These are phyloP conservation scores for Momotus momota DNA, from an alignment of 2,797 vertebrate species.

Conservation along the genomic window DNA sequence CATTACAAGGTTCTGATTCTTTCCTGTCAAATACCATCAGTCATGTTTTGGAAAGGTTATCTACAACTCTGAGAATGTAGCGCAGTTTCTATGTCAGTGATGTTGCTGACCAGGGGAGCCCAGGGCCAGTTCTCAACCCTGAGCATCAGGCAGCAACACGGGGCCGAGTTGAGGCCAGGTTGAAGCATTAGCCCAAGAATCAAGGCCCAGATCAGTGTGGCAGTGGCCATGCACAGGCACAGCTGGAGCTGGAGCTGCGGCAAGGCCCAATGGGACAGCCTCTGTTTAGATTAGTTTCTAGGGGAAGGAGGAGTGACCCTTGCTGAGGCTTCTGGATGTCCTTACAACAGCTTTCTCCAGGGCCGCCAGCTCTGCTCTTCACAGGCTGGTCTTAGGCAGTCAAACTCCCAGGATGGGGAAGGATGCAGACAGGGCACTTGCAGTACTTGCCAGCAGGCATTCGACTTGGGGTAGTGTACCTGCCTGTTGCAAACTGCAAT, in stretches of 20 bases:
- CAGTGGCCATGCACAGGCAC: rapidly evolving
- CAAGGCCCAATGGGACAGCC: neutral
- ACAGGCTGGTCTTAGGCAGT: neutral
- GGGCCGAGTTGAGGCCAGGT: neutral
- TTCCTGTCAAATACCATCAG: neutral
- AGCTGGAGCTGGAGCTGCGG: neutral
- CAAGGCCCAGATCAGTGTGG: rapidly evolving
- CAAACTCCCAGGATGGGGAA: neutral
- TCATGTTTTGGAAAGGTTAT: neutral
- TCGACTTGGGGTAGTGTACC: neutral
- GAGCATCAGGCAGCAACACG: neutral
- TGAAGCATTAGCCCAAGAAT: rapidly evolving
- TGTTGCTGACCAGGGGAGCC: neutral
- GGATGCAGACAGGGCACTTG: neutral
- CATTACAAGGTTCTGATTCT: neutral
- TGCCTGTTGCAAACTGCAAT: neutral
- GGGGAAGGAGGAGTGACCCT: rapidly evolving
- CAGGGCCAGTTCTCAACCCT: rapidly evolving
- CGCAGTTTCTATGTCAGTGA: neutral
- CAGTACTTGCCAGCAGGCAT: neutral
- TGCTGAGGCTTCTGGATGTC: neutral
- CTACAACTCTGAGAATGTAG: neutral
- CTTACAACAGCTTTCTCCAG: neutral
- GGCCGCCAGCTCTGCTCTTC: neutral
- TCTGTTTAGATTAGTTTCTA: neutral